phyloP scores from a whole-genome alignment of 2,888 invertebrate genomes.

The Anorthoa munda region DNA sequence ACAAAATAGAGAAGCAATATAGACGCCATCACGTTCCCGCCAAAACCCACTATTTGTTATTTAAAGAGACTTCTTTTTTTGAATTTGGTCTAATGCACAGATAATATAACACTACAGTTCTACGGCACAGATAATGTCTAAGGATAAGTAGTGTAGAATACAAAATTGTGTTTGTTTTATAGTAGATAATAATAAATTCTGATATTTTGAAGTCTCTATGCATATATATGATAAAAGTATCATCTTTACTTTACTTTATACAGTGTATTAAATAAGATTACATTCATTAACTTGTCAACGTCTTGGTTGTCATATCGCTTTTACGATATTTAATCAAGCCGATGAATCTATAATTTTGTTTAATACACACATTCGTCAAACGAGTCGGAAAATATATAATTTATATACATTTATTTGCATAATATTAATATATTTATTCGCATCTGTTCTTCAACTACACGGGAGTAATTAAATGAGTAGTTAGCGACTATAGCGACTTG shows the following conservation, averaged over 20 bases:
- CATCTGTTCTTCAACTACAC: constrained; percentile 16
- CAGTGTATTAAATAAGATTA: not conserved
- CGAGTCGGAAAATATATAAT: constrained; percentile 37
- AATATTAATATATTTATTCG: constrained; percentile 15
- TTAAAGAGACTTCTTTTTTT: too few relatives aligned
- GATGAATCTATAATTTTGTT: constrained; percentile 35
- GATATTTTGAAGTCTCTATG: not conserved
- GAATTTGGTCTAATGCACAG: too few relatives aligned
- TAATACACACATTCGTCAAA: constrained; percentile 40
- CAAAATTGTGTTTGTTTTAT: not conserved
- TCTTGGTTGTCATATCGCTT: constrained; percentile 2
- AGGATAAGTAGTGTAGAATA: not conserved
- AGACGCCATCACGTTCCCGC: too few relatives aligned
- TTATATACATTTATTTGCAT: constrained; percentile 36
- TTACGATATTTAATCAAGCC: constrained; percentile 12
- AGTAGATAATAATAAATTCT: not conserved
- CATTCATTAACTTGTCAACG: constrained; percentile 10
- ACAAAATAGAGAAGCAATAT: too few relatives aligned
- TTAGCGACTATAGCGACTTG: constrained; percentile 23
- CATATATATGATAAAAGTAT: not conserved
- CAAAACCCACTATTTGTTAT: too few relatives aligned
- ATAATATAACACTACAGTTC: too few relatives aligned
- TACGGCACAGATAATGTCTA: too few relatives aligned
- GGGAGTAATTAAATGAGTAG: constrained; percentile 19
- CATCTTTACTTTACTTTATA: not conserved